Percentiles rank a stretch among this genome's conserved stretches.
phyloP scores from a whole-genome alignment of 2,113 vertebrate genomes.

The Phalacrocorax brasilianus region DNA sequence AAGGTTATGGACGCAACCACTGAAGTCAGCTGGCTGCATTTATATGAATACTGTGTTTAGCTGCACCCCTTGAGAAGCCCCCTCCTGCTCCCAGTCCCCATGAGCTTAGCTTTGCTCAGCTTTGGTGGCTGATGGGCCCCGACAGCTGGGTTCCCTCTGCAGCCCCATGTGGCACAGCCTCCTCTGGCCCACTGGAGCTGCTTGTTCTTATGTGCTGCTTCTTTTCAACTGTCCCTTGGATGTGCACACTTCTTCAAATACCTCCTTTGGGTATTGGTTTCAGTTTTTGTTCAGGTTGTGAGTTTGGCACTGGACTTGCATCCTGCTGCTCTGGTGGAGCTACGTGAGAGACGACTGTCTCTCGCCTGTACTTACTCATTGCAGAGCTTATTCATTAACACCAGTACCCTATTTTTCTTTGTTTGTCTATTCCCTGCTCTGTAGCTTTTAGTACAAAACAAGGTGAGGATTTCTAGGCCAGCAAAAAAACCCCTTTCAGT shows the following conservation, averaged over 20 bases:
- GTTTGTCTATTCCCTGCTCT: neutral
- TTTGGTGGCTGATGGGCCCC: neutral
- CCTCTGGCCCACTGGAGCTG: neutral
- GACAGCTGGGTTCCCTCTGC: neutral
- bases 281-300: neutral
- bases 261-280: neutral
- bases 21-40: neutral
- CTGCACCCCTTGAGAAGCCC: neutral
- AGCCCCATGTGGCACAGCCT: neutral
- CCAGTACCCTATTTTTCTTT: neutral
- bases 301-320: neutral
- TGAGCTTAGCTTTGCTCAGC: neutral
- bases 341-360: neutral
- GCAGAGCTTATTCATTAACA: neutral
- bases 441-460: neutral
- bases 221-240: neutral
- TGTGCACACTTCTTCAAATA: neutral
- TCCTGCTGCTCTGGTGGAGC: neutral
- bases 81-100: neutral
- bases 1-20: neutral
- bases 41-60: neutral
- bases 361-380: neutral
- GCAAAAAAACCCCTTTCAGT: neutral
- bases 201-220: neutral
- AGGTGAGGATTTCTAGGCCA: conserved; percentile 13